Evolutionary conservation across 1,140 invertebrate genomes (phyloP), one percentile per base, ranked within the genome.

Genomic region (Venustaconcha ellipsiformis): DNA sequence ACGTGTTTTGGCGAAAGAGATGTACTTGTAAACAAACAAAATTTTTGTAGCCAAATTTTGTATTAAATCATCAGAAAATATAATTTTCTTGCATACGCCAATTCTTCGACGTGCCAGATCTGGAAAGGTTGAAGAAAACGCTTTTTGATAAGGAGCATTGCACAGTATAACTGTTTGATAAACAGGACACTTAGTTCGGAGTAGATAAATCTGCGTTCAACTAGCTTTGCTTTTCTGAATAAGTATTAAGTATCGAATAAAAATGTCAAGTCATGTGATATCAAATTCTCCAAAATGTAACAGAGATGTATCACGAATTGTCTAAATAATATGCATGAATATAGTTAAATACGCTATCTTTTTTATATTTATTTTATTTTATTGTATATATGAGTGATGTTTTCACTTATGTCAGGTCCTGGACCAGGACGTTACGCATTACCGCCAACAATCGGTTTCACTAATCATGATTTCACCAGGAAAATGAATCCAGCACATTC

Each of bases 391-490:
- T 17, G 65, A 11, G 23, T 71, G 14, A 57, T 68, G n/a, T n/a
- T 63, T 37, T 65, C 72, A 30, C 18, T 73, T 55, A 18, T 65
- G 78, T 15, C 37, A 84, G 84, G 84, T 56, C 84, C 84, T 12
- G 84, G 84, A n/a, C 84, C 84, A 17, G 84, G 84, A 26, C 48
- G 80, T 20, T 86, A 86, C 68, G 69, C 26, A 4, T 70, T 86
- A 56, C 84, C 84, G 5, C 77, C 81, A n/a, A 80, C 80, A 57
- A 57, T 78, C 6, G 84, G 84, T 2, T 86, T 70, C 69, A 71
- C 18, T 4, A 56, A 72, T 17, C 84, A 86, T 81, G 84, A 86
- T 59, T 82, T 67, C 18, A 86, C 84, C 14, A 86, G 82, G 68
- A 70, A 70, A 15, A 79, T 71, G 66, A 79, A 82, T 67, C 82